Evolutionary conservation across 2,888 invertebrate species (phyloP).

Genomic region (Heliconius ethilla): DNA sequence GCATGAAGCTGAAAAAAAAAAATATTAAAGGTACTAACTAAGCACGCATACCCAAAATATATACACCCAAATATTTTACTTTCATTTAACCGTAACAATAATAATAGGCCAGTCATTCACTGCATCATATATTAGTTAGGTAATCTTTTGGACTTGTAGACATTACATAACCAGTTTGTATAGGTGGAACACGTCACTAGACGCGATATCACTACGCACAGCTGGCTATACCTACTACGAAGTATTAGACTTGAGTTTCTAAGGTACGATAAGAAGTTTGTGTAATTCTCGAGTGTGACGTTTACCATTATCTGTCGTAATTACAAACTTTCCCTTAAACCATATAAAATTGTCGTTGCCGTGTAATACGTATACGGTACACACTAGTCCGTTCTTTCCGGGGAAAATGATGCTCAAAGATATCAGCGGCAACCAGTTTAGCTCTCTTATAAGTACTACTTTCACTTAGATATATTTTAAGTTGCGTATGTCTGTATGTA

Average conservation of each 20-base stretch:
- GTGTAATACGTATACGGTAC: not conserved
- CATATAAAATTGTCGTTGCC: slow-evolving; percentile 8
- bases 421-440: slow-evolving; percentile 47
- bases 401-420: slow-evolving; percentile 39
- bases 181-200: slow-evolving; percentile 53
- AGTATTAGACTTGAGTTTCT: slow-evolving; percentile 21
- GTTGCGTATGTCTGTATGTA: slow-evolving; percentile 6
- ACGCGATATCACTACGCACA: slow-evolving; percentile 41
- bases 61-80: slow-evolving; percentile 34
- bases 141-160: slow-evolving; percentile 54
- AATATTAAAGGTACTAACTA: no score
- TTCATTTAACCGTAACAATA: slow-evolving; percentile 37
- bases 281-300: slow-evolving; percentile 17
- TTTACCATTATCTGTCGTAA: slow-evolving; percentile 5
- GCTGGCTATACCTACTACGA: slow-evolving; percentile 11
- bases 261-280: slow-evolving; percentile 23
- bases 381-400: slow-evolving; percentile 23
- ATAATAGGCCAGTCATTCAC: slow-evolving; percentile 37
- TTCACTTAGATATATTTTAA: slow-evolving; percentile 44
- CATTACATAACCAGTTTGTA: slow-evolving; percentile 55
- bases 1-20: no score
- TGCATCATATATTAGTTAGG: slow-evolving; percentile 45
- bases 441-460: slow-evolving; percentile 44
- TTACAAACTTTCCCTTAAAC: slow-evolving; percentile 9
- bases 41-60: not conserved